phyloP scores from a whole-genome alignment of 2,113 vertebrate genomes.

The Pycnonotus jocosus region DNA sequence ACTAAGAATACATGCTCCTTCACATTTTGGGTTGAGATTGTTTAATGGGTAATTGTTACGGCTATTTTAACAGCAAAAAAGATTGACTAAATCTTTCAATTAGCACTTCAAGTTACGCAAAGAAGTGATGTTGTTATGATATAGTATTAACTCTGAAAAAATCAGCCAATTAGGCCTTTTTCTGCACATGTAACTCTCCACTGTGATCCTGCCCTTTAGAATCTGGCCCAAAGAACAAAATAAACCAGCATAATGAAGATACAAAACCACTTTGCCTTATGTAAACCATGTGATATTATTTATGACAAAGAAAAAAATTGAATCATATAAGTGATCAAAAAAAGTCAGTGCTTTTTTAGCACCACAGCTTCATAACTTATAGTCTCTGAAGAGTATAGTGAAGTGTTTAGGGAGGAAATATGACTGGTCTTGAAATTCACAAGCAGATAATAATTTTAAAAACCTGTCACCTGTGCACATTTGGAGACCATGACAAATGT shows the following conservation, averaged over 20 bases:
- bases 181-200: neutral
- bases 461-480: fast-evolving
- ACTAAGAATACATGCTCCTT: neutral
- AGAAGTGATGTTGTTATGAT: neutral
- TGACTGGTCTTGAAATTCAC: neutral
- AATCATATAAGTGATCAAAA: neutral
- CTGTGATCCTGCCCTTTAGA: neutral
- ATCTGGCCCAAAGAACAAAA: neutral
- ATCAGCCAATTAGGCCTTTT: neutral
- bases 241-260: neutral
- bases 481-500: neutral
- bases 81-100: neutral
- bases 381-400: neutral
- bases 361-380: neutral
- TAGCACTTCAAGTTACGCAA: neutral
- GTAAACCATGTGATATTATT: neutral
- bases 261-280: neutral
- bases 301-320: neutral
- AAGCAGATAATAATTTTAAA: neutral
- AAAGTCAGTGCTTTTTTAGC: neutral
- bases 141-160: neutral
- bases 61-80: neutral
- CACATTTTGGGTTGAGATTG: neutral
- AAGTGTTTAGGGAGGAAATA: neutral
- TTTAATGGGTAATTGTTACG: neutral